Conservation (phyloP, 2,888 invertebrate species). For the Pediacus dermestoides region DNA sequence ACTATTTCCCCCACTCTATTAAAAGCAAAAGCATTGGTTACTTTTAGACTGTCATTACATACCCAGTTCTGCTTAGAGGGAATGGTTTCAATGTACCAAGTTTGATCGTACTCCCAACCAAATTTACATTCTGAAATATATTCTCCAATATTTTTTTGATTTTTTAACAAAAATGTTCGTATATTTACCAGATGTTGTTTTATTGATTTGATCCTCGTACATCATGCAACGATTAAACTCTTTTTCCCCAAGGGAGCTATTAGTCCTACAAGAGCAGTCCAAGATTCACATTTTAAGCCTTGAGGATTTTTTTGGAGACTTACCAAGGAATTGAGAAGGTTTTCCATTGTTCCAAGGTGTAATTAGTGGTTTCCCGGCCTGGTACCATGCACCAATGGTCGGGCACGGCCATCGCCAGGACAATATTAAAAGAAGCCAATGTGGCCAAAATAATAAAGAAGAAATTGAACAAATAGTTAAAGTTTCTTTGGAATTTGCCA, state of each 20-base stretch:
- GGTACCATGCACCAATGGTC: slow-evolving; percentile 59
- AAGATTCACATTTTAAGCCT: too few species aligned
- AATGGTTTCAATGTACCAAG: slow-evolving; percentile 54
- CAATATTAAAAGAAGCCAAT: slow-evolving; percentile 55
- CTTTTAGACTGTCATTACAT: slow-evolving; percentile 54
- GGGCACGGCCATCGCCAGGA: slow-evolving; percentile 55
- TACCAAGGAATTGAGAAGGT: slow-evolving; percentile 54
- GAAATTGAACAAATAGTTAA: slow-evolving; percentile 52
- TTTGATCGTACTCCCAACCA: slow-evolving; percentile 56
- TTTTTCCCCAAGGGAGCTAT: too few species aligned
- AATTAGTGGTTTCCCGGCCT: slow-evolving; percentile 51
- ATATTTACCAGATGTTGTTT: slow-evolving; percentile 1
- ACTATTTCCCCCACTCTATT: slow-evolving; percentile 54
- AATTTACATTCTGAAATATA: slow-evolving; percentile 51
- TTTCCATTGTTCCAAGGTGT: slow-evolving; percentile 53
- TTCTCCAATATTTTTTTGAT: slow-evolving; percentile 35
- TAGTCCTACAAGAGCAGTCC: too few species aligned
- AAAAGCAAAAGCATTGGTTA: slow-evolving; percentile 55
- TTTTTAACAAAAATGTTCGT: neutral
- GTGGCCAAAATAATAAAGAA: slow-evolving; percentile 50
- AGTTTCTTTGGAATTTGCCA: slow-evolving; percentile 54
- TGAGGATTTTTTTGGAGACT: too few species aligned
- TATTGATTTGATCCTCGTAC: neutral
- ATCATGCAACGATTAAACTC: neutral
- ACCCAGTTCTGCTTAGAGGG: slow-evolving; percentile 57